Conservation (phyloP, 2,113 vertebrate species). For the Clupea harengus region DNA sequence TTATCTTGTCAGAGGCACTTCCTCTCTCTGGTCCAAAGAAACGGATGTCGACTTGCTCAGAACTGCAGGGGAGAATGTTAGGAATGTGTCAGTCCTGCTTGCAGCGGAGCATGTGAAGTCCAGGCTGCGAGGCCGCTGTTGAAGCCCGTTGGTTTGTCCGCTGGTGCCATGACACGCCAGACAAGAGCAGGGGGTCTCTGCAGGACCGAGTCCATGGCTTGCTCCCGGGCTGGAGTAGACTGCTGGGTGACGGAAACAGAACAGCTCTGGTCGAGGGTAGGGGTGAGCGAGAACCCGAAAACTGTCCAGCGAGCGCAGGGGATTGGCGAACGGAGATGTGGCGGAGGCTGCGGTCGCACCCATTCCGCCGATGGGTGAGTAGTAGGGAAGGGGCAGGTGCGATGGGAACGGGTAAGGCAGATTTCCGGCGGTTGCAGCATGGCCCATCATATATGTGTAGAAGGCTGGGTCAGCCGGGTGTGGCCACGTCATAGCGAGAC, state of each 20-base stretch:
- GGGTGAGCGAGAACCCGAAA: slow-evolving; percentile 94
- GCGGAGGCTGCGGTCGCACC: slow-evolving; percentile 77
- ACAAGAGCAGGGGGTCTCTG: slow-evolving; percentile 87
- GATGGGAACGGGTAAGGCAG: slow-evolving; percentile 94
- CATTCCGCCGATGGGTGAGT: slow-evolving; percentile 85
- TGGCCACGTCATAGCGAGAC: slow-evolving; percentile 97
- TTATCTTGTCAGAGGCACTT: slow-evolving; percentile 97
- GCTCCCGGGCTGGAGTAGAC: slow-evolving; percentile 84
- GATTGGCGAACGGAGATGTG: slow-evolving; percentile 80
- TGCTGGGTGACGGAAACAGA: slow-evolving; percentile 94
- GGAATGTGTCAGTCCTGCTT: slow-evolving; percentile 93
- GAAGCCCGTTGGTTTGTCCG: slow-evolving; percentile 77
- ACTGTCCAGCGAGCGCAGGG: slow-evolving; percentile 91
- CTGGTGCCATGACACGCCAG: slow-evolving; percentile 86
- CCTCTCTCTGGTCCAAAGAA: slow-evolving; percentile 94
- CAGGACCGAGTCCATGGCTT: slow-evolving; percentile 83
- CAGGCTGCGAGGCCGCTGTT: slow-evolving; percentile 79
- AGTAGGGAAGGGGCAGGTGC: slow-evolving; percentile 94
- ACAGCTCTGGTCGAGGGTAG: slow-evolving; percentile 92
- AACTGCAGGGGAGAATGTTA: slow-evolving; percentile 93
- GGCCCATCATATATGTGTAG: slow-evolving; percentile 99
- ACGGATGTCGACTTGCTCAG: slow-evolving; percentile 91
- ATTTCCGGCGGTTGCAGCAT: slow-evolving; percentile 92
- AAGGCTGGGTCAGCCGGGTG: slow-evolving; percentile 96
- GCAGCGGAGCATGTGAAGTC: slow-evolving; percentile 92